Evolutionary conservation across 2,888 invertebrate genomes (phyloP), one percentile per base, ranked within the genome.

Genomic region (Apodemia mormo): DNA sequence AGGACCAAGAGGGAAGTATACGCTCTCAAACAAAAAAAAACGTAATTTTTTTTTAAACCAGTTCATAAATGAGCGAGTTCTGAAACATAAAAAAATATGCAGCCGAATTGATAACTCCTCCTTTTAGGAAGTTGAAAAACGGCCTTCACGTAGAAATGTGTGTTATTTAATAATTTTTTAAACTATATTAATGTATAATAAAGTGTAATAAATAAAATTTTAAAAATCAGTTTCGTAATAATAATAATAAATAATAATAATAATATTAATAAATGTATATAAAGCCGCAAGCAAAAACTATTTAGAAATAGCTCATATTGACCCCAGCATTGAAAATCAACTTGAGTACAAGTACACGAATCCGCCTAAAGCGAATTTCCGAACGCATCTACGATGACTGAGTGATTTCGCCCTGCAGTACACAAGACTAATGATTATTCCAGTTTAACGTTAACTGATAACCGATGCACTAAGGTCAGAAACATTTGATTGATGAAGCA

Each of bases 271-370:
- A 22, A 22, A 22, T 2, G 22, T 8, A 37, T 14, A 64, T n/a
- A 64, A 37, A 37, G 64, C 64, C n/a, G 37, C 7, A n/a, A 8
- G 64, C 14, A 2, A 37, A 30, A 64, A 37, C 64, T 37, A 64
- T n/a, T 64, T 37, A 33, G n/a, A n/a, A 64, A 64, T 37, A 37
- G 8, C n/a, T 33, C 37, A n/a, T 64, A 37, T 61, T 64, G 64
- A 64, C 64, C 64, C 37, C 64, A 64, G 64, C 64, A 64, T 14
- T 64, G 37, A 64, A 64, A 64, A 14, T n/a, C 64, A 64, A 64
- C 64, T 64, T 64, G 64, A 64, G 37, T 33, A 30, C 64, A 37
- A 64, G 33, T n/a, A 64, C 64, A 64, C 64, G 37, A 64, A 64
- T 8, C n/a, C 14, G 37, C 64, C 64, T 64, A 37, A 64, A 64